Evolutionary conservation across 2,797 vertebrate species (phyloP).

Genomic region (Sitta carolinensis): DNA sequence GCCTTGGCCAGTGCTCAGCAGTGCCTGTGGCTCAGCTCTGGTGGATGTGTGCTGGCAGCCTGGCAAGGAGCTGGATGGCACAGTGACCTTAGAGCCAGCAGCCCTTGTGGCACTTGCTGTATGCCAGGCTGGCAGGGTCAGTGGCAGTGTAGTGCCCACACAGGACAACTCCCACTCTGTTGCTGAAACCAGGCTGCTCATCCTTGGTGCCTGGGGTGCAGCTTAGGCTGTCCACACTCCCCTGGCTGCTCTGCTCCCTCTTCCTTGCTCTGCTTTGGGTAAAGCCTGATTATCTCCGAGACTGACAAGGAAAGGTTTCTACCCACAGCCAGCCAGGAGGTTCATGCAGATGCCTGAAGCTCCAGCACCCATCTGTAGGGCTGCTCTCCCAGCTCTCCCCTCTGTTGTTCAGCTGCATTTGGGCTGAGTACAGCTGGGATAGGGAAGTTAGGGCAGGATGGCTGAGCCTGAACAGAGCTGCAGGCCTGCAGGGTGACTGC

Average conservation of each 20-base stretch:
- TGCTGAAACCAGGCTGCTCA: neutral
- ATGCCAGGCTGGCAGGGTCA: neutral
- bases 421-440: neutral
- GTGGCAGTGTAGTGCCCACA: neutral
- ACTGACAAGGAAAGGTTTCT: neutral
- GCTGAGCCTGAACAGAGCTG: neutral
- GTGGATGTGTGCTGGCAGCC: neutral
- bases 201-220: neutral
- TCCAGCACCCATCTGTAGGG: neutral
- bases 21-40: neutral
- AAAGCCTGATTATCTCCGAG: neutral
- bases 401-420: rapidly evolving
- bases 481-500: neutral
- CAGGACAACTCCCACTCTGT: neutral
- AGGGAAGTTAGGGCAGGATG: neutral
- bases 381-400: neutral
- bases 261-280: neutral
- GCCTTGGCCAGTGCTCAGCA: neutral
- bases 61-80: neutral
- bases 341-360: neutral
- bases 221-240: rapidly evolving
- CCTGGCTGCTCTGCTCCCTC: neutral
- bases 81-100: neutral
- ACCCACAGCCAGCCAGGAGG: neutral
- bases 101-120: neutral